A percentile compares a stretch with the other conserved stretches of the same genome.
Conservation (phyloP, 1,140 invertebrate species). For the Limonius californicus region DNA sequence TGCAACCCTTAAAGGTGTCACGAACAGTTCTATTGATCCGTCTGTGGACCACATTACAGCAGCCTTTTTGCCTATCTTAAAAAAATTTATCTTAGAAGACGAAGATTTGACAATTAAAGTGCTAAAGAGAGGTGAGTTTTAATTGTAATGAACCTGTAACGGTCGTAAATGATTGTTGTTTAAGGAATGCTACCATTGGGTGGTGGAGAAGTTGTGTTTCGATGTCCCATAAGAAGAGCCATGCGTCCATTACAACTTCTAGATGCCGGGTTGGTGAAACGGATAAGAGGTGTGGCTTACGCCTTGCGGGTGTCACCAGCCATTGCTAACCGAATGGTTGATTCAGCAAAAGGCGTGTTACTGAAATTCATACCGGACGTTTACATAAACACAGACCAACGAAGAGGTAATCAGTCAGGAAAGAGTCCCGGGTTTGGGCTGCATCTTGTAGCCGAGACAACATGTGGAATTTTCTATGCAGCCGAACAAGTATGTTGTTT, state of each 20-base stretch:
- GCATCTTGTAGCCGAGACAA: constrained; percentile 88
- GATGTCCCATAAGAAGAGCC: constrained; percentile 70
- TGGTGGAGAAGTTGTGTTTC: constrained; percentile 87
- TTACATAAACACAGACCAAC: constrained; percentile 91
- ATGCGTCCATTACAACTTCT: constrained; percentile 58
- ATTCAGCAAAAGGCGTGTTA: constrained; percentile 86
- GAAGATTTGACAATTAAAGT: constrained; percentile 86
- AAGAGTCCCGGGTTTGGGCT: constrained; percentile 91
- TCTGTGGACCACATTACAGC: constrained; percentile 84
- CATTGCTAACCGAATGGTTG: constrained; percentile 87
- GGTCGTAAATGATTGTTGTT: neutral
- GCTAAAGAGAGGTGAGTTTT: constrained; percentile 65
- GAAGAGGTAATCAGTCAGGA: constrained; percentile 78
- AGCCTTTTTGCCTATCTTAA: constrained; percentile 73
- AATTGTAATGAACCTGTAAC: neutral
- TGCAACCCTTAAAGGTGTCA: constrained; percentile 81
- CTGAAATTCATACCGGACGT: constrained; percentile 92
- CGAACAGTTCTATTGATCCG: constrained; percentile 78
- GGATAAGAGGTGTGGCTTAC: constrained; percentile 86
- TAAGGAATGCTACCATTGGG: constrained; percentile 70
- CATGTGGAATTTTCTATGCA: constrained; percentile 74
- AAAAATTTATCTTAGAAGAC: constrained; percentile 82
- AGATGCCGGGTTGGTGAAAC: constrained; percentile 89
- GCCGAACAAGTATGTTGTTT: constrained; percentile 57
- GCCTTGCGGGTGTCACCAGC: constrained; percentile 86